A percentile compares a stretch with the other conserved stretches of the same genome.
These are phyloP conservation scores for Hartigia nigra DNA, from an alignment of 2,888 invertebrate genomes.

Conservation along the genomic window DNA sequence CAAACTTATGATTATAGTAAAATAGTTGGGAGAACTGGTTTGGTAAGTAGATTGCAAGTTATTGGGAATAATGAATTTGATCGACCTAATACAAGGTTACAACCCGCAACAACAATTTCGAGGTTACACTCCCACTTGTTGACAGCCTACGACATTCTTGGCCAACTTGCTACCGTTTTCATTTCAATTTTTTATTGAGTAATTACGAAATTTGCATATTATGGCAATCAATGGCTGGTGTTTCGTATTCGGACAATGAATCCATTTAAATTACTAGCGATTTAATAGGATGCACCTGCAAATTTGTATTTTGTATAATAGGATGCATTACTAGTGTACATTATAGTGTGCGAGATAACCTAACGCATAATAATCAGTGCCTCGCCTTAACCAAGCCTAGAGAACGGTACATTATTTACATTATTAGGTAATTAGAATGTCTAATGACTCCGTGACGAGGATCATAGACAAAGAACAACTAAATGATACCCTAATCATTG, in stretches of 20 bases:
- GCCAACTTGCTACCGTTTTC: not conserved
- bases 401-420: not conserved
- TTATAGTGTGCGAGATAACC: not conserved
- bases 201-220: not conserved
- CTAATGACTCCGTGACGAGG: not conserved
- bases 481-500: not conserved
- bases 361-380: not conserved
- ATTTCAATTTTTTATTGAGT: not conserved
- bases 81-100: slow-evolving; percentile 26
- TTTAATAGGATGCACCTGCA: not conserved
- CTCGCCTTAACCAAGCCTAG: slow-evolving; percentile 1
- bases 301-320: not conserved
- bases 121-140: slow-evolving; percentile 22
- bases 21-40: not conserved
- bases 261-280: not conserved
- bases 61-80: not conserved
- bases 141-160: slow-evolving; percentile 1
- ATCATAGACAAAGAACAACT: not conserved
- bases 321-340: not conserved
- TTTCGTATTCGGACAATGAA: not conserved
- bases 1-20: not conserved
- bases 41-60: not conserved
- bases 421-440: not conserved
- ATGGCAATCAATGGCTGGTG: not conserved
- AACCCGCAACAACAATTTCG: slow-evolving; percentile 21